Conservation (phyloP, 2,113 vertebrate species). For the Neogale vison region DNA sequence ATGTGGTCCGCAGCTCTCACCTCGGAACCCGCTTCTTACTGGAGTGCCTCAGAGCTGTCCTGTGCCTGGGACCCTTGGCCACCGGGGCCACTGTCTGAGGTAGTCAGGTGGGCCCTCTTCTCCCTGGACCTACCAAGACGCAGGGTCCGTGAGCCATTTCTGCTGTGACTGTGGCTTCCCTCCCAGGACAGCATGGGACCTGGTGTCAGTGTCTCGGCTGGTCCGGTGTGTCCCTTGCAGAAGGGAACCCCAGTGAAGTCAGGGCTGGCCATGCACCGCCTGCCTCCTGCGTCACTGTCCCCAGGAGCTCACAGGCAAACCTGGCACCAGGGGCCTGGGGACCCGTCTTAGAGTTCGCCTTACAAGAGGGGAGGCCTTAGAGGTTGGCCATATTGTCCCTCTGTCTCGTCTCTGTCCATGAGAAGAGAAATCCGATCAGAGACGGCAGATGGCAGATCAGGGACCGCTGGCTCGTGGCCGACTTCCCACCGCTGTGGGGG, state of each 20-base stretch:
- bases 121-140: not conserved
- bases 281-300: not conserved
- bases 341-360: not conserved
- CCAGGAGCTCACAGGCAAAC: too few relatives aligned
- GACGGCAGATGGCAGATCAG: not conserved
- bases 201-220: not conserved
- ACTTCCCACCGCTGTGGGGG: not conserved
- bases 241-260: not conserved
- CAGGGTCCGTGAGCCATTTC: not conserved
- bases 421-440: not conserved
- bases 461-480: not conserved
- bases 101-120: not conserved
- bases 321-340: not conserved
- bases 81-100: not conserved
- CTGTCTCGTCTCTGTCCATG: not conserved
- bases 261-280: not conserved
- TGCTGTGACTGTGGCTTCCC: not conserved
- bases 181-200: not conserved
- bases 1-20: not conserved
- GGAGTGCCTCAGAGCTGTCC: accelerated
- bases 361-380: not conserved
- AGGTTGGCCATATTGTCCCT: accelerated
- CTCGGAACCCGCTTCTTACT: too few relatives aligned
- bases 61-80: not conserved
- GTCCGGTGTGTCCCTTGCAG: not conserved